Evolutionary conservation across 2,888 invertebrate species (phyloP).

Genomic region (Drosophila atripex): DNA sequence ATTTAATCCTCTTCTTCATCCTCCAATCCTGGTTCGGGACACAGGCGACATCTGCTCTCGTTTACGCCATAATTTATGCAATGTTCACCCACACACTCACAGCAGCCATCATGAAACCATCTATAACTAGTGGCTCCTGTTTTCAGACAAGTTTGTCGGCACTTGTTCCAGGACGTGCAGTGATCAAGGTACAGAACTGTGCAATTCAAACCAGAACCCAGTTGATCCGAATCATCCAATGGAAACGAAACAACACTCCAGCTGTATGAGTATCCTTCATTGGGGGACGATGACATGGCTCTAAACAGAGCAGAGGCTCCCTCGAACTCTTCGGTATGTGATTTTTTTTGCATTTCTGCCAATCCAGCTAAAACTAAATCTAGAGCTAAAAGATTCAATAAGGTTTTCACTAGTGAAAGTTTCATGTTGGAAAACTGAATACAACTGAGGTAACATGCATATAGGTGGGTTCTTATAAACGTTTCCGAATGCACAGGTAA

Average conservation of each 20-base stretch:
- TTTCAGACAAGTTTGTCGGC: slow-evolving; percentile 89
- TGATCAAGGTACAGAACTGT: slow-evolving; percentile 95
- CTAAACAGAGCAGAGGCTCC: slow-evolving; percentile 92
- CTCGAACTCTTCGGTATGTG: slow-evolving; percentile 93
- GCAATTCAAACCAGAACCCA: slow-evolving; percentile 87
- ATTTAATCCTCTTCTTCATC: slow-evolving; percentile 73
- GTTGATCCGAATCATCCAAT: slow-evolving; percentile 86
- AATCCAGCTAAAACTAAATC: slow-evolving; percentile 28
- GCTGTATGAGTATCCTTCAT: slow-evolving; percentile 87
- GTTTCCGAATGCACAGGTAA: neutral
- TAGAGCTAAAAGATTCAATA: slow-evolving; percentile 10
- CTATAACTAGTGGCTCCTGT: slow-evolving; percentile 82
- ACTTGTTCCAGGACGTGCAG: slow-evolving; percentile 95
- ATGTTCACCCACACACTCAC: slow-evolving; percentile 94
- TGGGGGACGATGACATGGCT: slow-evolving; percentile 90
- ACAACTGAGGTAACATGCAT: slow-evolving; percentile 13
- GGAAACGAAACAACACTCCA: slow-evolving; percentile 93
- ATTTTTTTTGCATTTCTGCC: slow-evolving; percentile 87
- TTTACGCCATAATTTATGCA: slow-evolving; percentile 95
- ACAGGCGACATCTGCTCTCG: slow-evolving; percentile 89
- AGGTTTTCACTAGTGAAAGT: neutral
- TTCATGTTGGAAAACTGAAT: slow-evolving; percentile 41
- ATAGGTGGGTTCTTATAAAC: slow-evolving; percentile 9
- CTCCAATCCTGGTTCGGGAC: slow-evolving; percentile 87
- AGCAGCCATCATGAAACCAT: slow-evolving; percentile 97